Evolutionary conservation across 2,888 invertebrate genomes (phyloP).

Genomic region (Plutella xylostella): DNA sequence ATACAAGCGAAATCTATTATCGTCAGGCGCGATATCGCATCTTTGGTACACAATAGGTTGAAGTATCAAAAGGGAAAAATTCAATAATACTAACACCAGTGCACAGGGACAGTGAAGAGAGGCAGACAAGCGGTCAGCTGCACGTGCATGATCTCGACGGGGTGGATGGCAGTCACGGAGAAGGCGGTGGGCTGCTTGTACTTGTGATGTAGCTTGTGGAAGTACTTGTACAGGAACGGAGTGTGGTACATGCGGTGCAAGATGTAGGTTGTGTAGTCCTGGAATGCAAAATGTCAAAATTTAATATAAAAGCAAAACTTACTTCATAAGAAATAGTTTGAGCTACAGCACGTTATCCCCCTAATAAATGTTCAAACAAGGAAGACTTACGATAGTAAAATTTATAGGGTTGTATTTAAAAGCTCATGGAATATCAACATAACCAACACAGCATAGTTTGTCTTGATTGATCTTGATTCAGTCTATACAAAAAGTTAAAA

Average conservation of each 20-base stretch:
- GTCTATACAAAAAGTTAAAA: too few relatives aligned
- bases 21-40: too few relatives aligned
- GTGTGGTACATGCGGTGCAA: constrained; percentile 76
- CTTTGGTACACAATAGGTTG: too few relatives aligned
- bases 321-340: constrained; percentile 85
- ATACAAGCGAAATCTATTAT: too few relatives aligned
- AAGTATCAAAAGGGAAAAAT: too few relatives aligned
- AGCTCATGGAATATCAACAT: background rate
- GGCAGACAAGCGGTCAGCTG: constrained; percentile 73
- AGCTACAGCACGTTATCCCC: constrained; percentile 74
- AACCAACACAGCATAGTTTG: background rate
- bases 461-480: background rate
- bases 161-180: constrained; percentile 81
- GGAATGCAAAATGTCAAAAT: constrained; percentile 11
- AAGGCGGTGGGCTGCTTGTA: constrained; percentile 83
- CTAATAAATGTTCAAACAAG: too few relatives aligned
- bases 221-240: constrained; percentile 75
- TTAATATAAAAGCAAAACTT: constrained; percentile 69
- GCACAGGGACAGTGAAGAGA: constrained; percentile 72
- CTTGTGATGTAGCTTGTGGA: constrained; percentile 81
- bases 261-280: constrained; percentile 76
- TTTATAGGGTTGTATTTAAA: too few relatives aligned
- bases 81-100: constrained; percentile 77
- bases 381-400: too few relatives aligned
- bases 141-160: constrained; percentile 74